These are phyloP conservation scores for Pipistrellus kuhlii DNA, from an alignment of 2,797 vertebrate genomes.

Conservation along the genomic window DNA sequence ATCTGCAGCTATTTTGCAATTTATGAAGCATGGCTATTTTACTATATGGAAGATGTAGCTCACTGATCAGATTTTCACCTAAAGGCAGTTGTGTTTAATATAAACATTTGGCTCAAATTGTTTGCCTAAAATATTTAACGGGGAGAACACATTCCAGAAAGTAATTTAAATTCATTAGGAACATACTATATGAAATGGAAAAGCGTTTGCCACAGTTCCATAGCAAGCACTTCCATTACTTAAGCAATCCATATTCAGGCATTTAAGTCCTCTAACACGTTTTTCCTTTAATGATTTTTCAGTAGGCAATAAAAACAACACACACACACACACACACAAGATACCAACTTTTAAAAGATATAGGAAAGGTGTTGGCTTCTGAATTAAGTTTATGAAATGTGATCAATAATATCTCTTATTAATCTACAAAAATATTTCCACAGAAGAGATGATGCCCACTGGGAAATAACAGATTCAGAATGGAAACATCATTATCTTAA, in stretches of 20 bases:
- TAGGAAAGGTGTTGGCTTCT: conserved; percentile 53
- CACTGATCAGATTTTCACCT: conserved; percentile 83
- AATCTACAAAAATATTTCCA: conserved; percentile 28
- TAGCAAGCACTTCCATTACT: conserved; percentile 72
- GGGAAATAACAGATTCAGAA: not conserved
- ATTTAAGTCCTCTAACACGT: conserved; percentile 71
- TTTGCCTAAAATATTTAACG: conserved; percentile 81
- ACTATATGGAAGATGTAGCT: conserved; percentile 83
- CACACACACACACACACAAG: not conserved
- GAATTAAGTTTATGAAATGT: conserved; percentile 69
- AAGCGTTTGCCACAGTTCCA: conserved; percentile 74
- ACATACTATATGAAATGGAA: conserved; percentile 74
- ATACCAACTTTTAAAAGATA: conserved; percentile 49
- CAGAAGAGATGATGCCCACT: not conserved
- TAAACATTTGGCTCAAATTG: conserved; percentile 77
- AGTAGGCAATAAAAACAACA: conserved; percentile 48
- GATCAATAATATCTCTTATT: conserved; percentile 3
- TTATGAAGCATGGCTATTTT: conserved; percentile 79
- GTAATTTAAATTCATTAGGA: conserved; percentile 85
- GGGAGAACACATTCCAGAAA: conserved; percentile 70
- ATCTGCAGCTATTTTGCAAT: conserved; percentile 74
- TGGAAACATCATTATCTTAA: not conserved
- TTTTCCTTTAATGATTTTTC: conserved; percentile 77
- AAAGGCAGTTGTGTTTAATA: conserved; percentile 83
- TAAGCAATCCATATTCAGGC: conserved; percentile 76